Percentiles rank a stretch among this genome's conserved stretches.
These are phyloP conservation scores for Nothobranchius kuhntae DNA, from an alignment of 2,113 vertebrate species.

Conservation along the genomic window DNA sequence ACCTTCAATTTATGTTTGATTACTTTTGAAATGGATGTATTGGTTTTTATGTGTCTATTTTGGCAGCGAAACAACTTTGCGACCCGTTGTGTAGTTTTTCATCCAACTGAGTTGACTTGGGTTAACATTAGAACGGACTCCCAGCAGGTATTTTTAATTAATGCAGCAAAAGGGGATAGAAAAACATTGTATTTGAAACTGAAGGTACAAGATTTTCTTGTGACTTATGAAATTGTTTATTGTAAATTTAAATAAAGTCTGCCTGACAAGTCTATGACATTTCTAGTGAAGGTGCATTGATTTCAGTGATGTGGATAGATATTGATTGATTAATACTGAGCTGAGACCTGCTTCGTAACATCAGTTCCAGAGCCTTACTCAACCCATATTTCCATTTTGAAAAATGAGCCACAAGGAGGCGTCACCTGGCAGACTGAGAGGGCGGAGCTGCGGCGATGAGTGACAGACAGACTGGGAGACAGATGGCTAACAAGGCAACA, in stretches of 20 bases:
- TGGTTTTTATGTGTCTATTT: conserved; percentile 22
- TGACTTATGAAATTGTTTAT: not conserved
- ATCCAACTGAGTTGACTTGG: not conserved
- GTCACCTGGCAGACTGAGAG: too few species aligned
- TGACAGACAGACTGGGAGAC: too few species aligned
- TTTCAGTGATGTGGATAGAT: too few species aligned
- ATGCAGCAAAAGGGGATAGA: not conserved
- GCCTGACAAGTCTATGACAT: conserved; percentile 41
- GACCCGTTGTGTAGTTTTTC: not conserved
- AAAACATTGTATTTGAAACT: conserved; percentile 7
- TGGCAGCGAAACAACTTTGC: not conserved
- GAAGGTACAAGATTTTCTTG: conserved; percentile 70
- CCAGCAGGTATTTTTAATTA: not conserved
- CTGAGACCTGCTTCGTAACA: too few species aligned
- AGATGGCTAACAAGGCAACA: too few species aligned
- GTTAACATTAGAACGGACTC: not conserved
- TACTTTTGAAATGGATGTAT: conserved; percentile 15
- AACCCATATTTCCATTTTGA: too few species aligned
- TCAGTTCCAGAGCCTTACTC: too few species aligned
- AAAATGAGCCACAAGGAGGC: too few species aligned
- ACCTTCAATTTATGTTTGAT: conserved; percentile 9
- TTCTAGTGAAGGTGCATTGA: conserved; percentile 11
- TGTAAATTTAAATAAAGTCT: conserved; percentile 1
- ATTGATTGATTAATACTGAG: too few species aligned
- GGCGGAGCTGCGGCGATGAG: too few species aligned